Percentiles rank a stretch among this genome's conserved stretches.
phyloP scores from a whole-genome alignment of 2,888 invertebrate genomes.

The Neoascia interrupta region DNA sequence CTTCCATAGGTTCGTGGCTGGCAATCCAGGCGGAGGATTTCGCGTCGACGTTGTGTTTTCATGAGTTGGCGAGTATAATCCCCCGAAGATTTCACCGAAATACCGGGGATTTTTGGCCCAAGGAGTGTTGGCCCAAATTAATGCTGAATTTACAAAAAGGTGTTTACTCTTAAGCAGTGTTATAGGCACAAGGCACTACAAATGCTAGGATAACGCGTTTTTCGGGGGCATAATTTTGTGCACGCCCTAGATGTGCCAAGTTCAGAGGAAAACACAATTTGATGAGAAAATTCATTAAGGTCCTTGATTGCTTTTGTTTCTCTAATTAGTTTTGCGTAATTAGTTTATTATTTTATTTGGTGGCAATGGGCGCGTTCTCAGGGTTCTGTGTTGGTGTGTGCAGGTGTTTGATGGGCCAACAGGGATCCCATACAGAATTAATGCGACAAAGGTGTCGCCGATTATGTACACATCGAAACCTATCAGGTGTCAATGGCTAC shows the following conservation, averaged over 20 bases:
- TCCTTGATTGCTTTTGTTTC: constrained; percentile 58
- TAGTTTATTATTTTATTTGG: constrained; percentile 47
- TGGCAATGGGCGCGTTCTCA: too few species aligned
- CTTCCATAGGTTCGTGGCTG: constrained; percentile 7
- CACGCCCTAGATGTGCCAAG: neutral
- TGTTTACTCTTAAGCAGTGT: neutral
- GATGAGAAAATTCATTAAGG: constrained; percentile 49
- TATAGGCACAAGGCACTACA: neutral
- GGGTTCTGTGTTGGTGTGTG: too few species aligned
- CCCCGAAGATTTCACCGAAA: constrained; percentile 8
- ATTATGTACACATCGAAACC: too few species aligned
- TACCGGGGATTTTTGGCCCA: neutral
- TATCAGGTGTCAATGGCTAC: too few species aligned
- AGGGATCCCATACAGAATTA: too few species aligned
- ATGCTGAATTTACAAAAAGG: constrained; percentile 10
- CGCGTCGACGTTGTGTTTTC: neutral
- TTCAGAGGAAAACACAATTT: neutral
- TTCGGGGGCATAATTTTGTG: constrained; percentile 12
- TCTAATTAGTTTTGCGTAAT: constrained; percentile 53
- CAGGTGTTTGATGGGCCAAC: too few species aligned
- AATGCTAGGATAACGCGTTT: too few species aligned
- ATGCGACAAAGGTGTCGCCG: too few species aligned
- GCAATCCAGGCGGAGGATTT: neutral
- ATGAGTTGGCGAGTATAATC: constrained; percentile 14
- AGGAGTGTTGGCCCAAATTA: constrained; percentile 21